These are phyloP conservation scores for Epizoanthus rinbou DNA, from an alignment of 92 coral and sea anemone species.

Conservation along the genomic window DNA sequence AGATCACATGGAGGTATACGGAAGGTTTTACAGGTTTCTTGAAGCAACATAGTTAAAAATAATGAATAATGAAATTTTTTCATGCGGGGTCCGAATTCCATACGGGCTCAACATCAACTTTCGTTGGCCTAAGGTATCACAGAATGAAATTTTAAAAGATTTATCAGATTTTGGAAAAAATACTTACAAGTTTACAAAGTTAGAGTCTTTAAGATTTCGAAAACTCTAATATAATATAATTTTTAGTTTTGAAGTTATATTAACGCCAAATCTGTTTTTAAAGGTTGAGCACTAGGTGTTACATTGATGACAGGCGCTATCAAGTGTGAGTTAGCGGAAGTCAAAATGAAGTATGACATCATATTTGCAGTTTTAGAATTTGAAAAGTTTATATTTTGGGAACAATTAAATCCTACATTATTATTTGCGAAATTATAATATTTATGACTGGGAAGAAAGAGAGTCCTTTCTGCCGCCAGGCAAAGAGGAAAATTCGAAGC, in stretches of 20 bases:
- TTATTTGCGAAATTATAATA: conserved; percentile 2
- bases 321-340: conserved; percentile 24
- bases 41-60: too few relatives aligned
- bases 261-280: conserved; percentile 1
- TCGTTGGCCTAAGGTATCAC: conserved; percentile 20
- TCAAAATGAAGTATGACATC: conserved; percentile 19
- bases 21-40: too few relatives aligned
- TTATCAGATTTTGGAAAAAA: background rate
- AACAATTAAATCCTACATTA: conserved; percentile 3
- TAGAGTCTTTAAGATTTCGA: conserved; percentile 7
- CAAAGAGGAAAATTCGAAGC: conserved; percentile 3
- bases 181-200: conserved; percentile 19
- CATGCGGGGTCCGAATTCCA: too few relatives aligned
- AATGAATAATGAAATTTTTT: too few relatives aligned
- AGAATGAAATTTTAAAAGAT: conserved; percentile 7
- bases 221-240: conserved; percentile 3
- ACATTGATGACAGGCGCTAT: conserved; percentile 16
- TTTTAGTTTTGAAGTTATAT: conserved; percentile 14
- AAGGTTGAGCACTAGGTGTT: conserved; percentile 17
- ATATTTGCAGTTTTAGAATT: conserved; percentile 1
- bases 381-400: conserved; percentile 1
- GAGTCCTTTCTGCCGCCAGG: conserved; percentile 5
- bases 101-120: too few relatives aligned
- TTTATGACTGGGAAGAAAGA: conserved; percentile 12
- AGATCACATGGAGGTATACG: too few relatives aligned